Conservation (phyloP, 1,140 invertebrate genomes). For the Drosophila bipectinata region DNA sequence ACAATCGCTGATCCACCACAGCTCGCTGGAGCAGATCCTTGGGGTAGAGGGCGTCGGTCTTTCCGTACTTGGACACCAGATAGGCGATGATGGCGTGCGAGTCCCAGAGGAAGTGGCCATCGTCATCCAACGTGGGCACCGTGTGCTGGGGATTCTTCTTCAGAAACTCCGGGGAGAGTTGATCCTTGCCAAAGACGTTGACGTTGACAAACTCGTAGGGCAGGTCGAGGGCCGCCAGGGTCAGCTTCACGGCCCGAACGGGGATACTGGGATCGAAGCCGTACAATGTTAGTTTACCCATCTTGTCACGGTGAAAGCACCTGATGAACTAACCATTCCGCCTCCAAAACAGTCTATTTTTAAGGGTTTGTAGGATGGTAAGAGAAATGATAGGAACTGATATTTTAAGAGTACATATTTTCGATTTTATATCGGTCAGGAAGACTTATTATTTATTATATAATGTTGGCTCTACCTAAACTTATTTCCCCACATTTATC, state of each 20-base stretch:
- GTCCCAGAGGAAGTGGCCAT: constrained; percentile 66
- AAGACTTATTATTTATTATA: too few species aligned
- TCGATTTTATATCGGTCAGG: neutral
- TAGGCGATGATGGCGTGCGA: constrained; percentile 85
- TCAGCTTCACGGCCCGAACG: constrained; percentile 84
- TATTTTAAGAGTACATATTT: neutral
- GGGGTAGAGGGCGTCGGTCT: constrained; percentile 85
- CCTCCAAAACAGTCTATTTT: neutral
- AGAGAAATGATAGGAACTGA: constrained; percentile 7
- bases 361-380: neutral
- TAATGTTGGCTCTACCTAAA: too few species aligned
- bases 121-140: constrained; percentile 77
- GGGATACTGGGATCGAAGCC: constrained; percentile 84
- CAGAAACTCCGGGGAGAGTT: constrained; percentile 86
- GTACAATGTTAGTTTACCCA: constrained; percentile 75
- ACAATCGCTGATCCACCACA: constrained; percentile 85
- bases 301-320: constrained; percentile 24
- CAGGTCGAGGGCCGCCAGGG: constrained; percentile 83
- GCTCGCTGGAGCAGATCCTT: constrained; percentile 85
- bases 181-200: constrained; percentile 86
- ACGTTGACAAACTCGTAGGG: constrained; percentile 84
- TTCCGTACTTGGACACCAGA: constrained; percentile 86
- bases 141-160: constrained; percentile 84
- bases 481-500: too few species aligned
- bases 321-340: constrained; percentile 7